Base-by-base conservation (phyloP, 2,888 invertebrate species). In the Carabus problematicus region DNA sequence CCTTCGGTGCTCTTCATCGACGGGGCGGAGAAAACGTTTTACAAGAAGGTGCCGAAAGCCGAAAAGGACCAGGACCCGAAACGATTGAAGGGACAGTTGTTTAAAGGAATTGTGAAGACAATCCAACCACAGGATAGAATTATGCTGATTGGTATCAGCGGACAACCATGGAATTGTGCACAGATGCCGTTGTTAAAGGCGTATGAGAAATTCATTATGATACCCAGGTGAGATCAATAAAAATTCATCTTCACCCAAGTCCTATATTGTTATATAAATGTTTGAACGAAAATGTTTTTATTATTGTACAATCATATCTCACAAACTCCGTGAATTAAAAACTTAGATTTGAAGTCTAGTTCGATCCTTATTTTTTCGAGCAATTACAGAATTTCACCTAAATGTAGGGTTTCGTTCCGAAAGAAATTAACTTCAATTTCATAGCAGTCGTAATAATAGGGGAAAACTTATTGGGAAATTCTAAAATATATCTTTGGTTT, bases 1-100 rank as follows among this genome's bases (percentile, higher is more conserved):
- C 94, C 94, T 0, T 87, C 91, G 0, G 83, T 94, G 0, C 87
- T 94, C 70, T 86, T 89, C 72, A 85, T 94, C 18, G 88, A 89
- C 4, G 83, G 85, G 55, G 89, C 85, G 0, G 91, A 91, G 70
- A 88, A 86, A 75, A 83, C 89, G 72, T 93, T 91, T 82, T 88
- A 87, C 72, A 90, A 88, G 74, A 88, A 86, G 77, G 85, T 90
- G 3, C 88, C 90, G 0, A 82, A 84, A 71, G 84, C 85, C 54
- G 89, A 91, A 72, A 87, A 86, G 79, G 79, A 84, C 16, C 79
- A 84, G 11, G 88, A 92, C 73, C 93, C 93, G 0, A 91, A 89
- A 73, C 83, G 90, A 61, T 80, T 94, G 41, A 88, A 88, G 61
- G 88, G 85, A 75, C 86, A 89, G 61, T 82, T 93, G 64, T 86